Evolutionary conservation across 2,797 vertebrate species (phyloP).

Genomic region (Podargus strigoides): DNA sequence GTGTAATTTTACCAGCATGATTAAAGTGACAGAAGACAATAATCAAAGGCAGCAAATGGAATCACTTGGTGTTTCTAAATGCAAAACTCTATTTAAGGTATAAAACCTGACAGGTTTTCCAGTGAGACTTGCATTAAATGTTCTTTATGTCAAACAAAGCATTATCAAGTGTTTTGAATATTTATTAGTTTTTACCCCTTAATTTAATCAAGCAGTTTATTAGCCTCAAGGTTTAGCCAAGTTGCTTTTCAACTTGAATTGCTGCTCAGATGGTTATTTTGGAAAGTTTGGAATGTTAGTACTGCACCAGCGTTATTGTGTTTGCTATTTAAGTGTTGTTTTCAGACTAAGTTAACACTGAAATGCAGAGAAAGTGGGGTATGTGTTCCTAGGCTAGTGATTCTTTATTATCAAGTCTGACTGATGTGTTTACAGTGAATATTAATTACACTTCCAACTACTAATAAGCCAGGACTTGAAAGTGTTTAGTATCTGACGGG

Average conservation of each 20-base stretch:
- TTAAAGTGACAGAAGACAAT: slow-evolving; percentile 66
- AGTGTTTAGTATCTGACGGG: slow-evolving; percentile 12
- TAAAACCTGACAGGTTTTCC: slow-evolving; percentile 60
- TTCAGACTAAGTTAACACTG: slow-evolving; percentile 41
- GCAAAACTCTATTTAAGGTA: slow-evolving; percentile 66
- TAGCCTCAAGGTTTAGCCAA: slow-evolving; percentile 59
- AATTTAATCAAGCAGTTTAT: slow-evolving; percentile 68
- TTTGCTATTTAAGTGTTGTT: slow-evolving; percentile 42
- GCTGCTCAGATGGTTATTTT: slow-evolving; percentile 61
- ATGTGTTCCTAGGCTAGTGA: slow-evolving; percentile 38
- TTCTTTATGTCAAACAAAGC: slow-evolving; percentile 68
- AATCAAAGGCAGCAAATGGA: slow-evolving; percentile 63
- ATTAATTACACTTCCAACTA: slow-evolving; percentile 55
- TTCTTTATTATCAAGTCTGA: slow-evolving; percentile 61
- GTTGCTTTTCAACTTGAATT: slow-evolving; percentile 64
- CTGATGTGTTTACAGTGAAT: slow-evolving; percentile 68
- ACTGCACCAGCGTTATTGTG: neutral
- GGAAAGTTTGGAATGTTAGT: slow-evolving; percentile 50
- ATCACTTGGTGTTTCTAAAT: slow-evolving; percentile 62
- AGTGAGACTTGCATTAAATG: slow-evolving; percentile 57
- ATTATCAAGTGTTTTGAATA: slow-evolving; percentile 71
- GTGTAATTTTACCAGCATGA: slow-evolving; percentile 62
- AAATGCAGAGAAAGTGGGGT: slow-evolving; percentile 13
- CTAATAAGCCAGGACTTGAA: slow-evolving; percentile 24
- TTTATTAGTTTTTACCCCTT: slow-evolving; percentile 70